Percentiles rank a stretch among this genome's conserved stretches.
Conservation (phyloP, 1,140 invertebrate genomes). For the Heliconius himera region DNA sequence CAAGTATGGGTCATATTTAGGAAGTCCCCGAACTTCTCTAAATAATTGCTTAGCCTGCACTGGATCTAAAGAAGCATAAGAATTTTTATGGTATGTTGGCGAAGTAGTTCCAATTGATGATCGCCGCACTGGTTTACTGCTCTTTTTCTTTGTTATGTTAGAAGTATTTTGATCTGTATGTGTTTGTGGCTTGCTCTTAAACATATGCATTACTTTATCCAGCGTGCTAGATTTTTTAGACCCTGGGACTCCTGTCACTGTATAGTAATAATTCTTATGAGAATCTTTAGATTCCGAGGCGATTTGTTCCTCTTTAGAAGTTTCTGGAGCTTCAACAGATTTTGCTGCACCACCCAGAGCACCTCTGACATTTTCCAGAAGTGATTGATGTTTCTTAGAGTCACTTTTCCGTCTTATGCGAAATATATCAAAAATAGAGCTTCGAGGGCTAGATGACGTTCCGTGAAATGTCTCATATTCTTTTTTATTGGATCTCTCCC, state of each 20-base stretch:
- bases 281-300: slow-evolving; percentile 63
- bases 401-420: slow-evolving; percentile 77
- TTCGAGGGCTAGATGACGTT: slow-evolving; percentile 76
- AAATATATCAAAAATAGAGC: slow-evolving; percentile 79
- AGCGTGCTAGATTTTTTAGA: slow-evolving; percentile 74
- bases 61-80: slow-evolving; percentile 73
- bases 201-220: slow-evolving; percentile 77
- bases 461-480: slow-evolving; percentile 79
- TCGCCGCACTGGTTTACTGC: slow-evolving; percentile 59
- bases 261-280: slow-evolving; percentile 78
- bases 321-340: slow-evolving; percentile 58
- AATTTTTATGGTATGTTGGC: slow-evolving; percentile 77
- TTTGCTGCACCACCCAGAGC: slow-evolving; percentile 47
- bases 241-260: slow-evolving; percentile 70
- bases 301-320: slow-evolving; percentile 58
- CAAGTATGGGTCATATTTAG: slow-evolving; percentile 77
- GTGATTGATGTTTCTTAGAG: slow-evolving; percentile 70
- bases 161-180: slow-evolving; percentile 54
- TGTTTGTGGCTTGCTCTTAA: slow-evolving; percentile 66
- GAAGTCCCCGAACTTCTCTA: slow-evolving; percentile 74
- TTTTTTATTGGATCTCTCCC: slow-evolving; percentile 61
- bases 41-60: slow-evolving; percentile 75
- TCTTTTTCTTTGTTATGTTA: slow-evolving; percentile 68
- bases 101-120: slow-evolving; percentile 77
- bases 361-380: slow-evolving; percentile 64